phyloP scores from a whole-genome alignment of 2,888 invertebrate species.

The Tribolium freemani region DNA sequence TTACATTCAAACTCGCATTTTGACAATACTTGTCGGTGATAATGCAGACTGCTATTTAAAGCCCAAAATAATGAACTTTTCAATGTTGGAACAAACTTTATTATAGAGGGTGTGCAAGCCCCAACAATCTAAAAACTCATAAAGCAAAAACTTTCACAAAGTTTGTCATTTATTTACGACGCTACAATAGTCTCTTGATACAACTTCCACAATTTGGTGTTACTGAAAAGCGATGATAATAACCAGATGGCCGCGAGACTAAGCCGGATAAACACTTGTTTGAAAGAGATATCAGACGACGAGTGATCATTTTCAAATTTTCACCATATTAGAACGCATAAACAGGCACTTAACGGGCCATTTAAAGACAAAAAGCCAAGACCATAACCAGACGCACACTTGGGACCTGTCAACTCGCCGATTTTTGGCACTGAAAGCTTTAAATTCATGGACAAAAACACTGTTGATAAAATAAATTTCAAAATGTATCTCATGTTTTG shows the following conservation, averaged over 20 bases:
- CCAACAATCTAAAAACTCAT: slow-evolving; percentile 34
- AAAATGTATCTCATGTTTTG: too few relatives aligned
- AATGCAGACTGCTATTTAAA: slow-evolving; percentile 1
- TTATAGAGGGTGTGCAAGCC: slow-evolving; percentile 16
- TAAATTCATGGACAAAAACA: too few relatives aligned
- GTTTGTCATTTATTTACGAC: slow-evolving; percentile 31
- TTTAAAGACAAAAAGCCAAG: background rate
- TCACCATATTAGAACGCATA: background rate
- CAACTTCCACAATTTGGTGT: slow-evolving; percentile 29
- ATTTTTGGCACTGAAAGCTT: too few relatives aligned
- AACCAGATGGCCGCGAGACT: slow-evolving; percentile 12
- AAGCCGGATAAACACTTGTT: slow-evolving; percentile 21
- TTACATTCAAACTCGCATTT: background rate
- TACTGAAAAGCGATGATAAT: slow-evolving; percentile 26
- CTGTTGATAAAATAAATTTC: too few relatives aligned
- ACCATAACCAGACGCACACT: background rate
- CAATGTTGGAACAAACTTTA: slow-evolving; percentile 22
- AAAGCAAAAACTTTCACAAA: slow-evolving; percentile 30
- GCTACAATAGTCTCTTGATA: slow-evolving; percentile 32
- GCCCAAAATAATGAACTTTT: slow-evolving; percentile 26
- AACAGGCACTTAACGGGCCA: background rate
- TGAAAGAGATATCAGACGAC: slow-evolving; percentile 10
- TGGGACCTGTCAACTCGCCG: background rate
- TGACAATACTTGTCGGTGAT: slow-evolving; percentile 6
- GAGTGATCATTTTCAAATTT: background rate